Percentiles rank a stretch among this genome's conserved stretches.
Conservation (phyloP, 2,113 vertebrate species). For the Cyphomyrus discorhynchus region DNA sequence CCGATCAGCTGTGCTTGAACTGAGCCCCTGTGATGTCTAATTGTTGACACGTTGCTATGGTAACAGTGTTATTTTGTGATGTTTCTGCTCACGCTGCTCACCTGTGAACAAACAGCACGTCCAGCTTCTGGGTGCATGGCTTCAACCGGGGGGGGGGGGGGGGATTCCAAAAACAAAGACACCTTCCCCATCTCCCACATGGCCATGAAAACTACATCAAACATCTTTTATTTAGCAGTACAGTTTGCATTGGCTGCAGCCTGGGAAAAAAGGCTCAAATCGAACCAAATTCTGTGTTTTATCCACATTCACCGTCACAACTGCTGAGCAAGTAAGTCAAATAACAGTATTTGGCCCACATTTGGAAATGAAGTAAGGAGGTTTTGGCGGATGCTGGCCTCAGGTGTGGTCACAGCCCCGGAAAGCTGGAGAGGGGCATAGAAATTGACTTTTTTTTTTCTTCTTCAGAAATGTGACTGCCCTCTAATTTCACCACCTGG, state of each 20-base stretch:
- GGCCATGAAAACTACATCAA: neutral
- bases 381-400: neutral
- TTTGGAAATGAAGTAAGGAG: neutral
- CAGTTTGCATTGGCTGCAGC: neutral
- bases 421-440: neutral
- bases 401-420: too few species aligned
- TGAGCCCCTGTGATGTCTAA: neutral
- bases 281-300: neutral
- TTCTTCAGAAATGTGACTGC: neutral
- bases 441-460: neutral
- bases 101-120: neutral
- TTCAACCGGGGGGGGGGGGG: neutral
- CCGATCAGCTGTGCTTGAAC: neutral
- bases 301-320: neutral
- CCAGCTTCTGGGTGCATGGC: neutral
- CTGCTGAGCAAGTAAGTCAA: neutral
- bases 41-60: neutral
- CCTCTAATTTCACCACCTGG: neutral
- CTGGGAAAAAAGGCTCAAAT: neutral
- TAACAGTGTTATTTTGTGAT: neutral
- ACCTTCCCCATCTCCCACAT: neutral
- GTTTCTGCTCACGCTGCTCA: neutral
- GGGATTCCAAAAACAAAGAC: neutral
- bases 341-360: neutral
- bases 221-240: neutral